Conservation (phyloP, 2,888 invertebrate genomes). For the Melolontha melolontha region DNA sequence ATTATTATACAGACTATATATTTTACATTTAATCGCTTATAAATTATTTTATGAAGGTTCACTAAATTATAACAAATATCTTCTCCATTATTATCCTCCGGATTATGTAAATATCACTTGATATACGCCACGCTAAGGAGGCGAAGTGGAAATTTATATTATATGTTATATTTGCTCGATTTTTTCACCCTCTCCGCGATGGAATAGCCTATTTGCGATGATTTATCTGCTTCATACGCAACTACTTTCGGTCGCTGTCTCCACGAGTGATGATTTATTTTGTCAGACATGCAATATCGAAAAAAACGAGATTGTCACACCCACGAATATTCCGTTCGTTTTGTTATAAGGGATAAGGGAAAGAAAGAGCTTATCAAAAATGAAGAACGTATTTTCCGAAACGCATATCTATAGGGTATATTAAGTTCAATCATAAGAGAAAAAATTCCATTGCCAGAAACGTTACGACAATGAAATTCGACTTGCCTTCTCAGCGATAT, state of each 20-base stretch:
- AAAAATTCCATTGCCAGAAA: too few species aligned
- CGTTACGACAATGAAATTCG: too few species aligned
- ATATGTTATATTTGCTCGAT: slow-evolving; percentile 27
- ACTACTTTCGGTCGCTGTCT: slow-evolving; percentile 33
- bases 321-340: slow-evolving; percentile 15
- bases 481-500: too few species aligned
- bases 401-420: too few species aligned
- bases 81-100: too few species aligned
- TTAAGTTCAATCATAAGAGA: too few species aligned
- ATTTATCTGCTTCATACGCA: slow-evolving; percentile 32
- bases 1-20: too few species aligned
- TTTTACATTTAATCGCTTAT: too few species aligned
- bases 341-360: slow-evolving; percentile 9
- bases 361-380: slow-evolving; percentile 6
- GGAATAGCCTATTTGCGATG: slow-evolving; percentile 33
- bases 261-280: slow-evolving; percentile 28
- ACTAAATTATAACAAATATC: too few species aligned
- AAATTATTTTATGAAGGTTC: too few species aligned
- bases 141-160: slow-evolving; percentile 26
- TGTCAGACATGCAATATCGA: slow-evolving; percentile 29
- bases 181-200: slow-evolving; percentile 25
- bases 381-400: neutral
- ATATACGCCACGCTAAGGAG: slow-evolving; percentile 26
- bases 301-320: slow-evolving; percentile 25
- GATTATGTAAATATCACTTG: slow-evolving; percentile 28